These are phyloP conservation scores for Machaerirhynchus nigripectus DNA, from an alignment of 2,113 vertebrate genomes.

Conservation along the genomic window DNA sequence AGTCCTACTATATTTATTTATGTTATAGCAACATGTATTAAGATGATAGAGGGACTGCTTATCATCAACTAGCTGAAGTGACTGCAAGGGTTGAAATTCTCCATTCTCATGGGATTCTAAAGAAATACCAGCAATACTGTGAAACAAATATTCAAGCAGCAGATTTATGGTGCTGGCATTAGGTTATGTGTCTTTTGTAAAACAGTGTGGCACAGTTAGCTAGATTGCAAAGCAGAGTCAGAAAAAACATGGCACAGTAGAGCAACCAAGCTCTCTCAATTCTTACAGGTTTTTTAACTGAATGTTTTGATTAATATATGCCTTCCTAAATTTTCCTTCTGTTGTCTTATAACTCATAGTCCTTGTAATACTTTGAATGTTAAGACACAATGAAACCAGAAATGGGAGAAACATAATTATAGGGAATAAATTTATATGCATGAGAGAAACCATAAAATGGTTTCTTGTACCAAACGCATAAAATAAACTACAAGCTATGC, in stretches of 20 bases:
- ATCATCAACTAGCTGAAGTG: background rate
- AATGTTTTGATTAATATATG: background rate
- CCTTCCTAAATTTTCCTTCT: background rate
- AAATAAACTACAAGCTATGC: background rate
- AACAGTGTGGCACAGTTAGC: background rate
- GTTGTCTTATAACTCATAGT: background rate
- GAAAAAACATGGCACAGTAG: rapidly evolving
- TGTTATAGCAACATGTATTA: background rate
- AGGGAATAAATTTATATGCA: background rate
- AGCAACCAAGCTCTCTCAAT: background rate
- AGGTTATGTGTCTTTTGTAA: background rate
- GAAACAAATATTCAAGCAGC: background rate
- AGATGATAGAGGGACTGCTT: background rate
- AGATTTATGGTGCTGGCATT: background rate
- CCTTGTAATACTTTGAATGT: background rate
- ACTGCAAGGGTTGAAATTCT: background rate
- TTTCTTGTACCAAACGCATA: background rate
- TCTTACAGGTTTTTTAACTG: background rate
- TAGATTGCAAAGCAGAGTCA: background rate
- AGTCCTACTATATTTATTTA: background rate
- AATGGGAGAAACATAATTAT: background rate
- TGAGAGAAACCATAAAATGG: background rate
- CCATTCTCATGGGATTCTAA: background rate
- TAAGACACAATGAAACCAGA: background rate
- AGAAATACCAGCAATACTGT: background rate